Evolutionary conservation across 2,797 vertebrate genomes (phyloP).

Genomic region (Myripristis jacobus): DNA sequence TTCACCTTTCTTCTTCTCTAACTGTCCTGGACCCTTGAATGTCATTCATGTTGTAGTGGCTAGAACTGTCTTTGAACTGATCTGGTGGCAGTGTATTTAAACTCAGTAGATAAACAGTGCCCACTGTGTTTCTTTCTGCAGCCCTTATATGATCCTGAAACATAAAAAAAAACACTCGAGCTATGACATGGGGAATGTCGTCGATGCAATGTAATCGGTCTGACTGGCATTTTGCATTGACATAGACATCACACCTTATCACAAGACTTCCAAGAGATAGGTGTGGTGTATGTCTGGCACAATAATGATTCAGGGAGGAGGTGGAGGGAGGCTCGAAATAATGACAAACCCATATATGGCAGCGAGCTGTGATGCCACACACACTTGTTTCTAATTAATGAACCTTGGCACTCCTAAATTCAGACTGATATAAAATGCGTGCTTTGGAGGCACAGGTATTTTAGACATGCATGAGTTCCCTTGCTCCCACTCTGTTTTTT

Average conservation of each 20-base stretch:
- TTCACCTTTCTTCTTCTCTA: slow-evolving; percentile 86
- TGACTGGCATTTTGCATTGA: slow-evolving; percentile 48
- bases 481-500: slow-evolving; percentile 14
- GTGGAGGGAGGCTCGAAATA: slow-evolving; percentile 61
- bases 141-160: slow-evolving; percentile 16
- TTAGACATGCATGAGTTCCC: slow-evolving; percentile 84
- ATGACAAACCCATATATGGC: slow-evolving; percentile 58
- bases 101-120: slow-evolving; percentile 14
- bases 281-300: slow-evolving; percentile 32
- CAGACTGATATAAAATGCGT: slow-evolving; percentile 77
- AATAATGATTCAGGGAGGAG: slow-evolving; percentile 38
- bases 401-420: slow-evolving; percentile 65
- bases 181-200: slow-evolving; percentile 14
- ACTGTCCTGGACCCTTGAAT: slow-evolving; percentile 38
- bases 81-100: background rate
- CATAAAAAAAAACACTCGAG: slow-evolving; percentile 25
- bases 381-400: slow-evolving; percentile 75
- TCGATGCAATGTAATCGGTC: slow-evolving; percentile 18
- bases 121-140: slow-evolving; percentile 43
- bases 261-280: slow-evolving; percentile 10
- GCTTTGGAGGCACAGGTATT: slow-evolving; percentile 77
- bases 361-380: slow-evolving; percentile 76
- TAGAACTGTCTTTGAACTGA: slow-evolving; percentile 17
- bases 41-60: slow-evolving; percentile 25
- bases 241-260: slow-evolving; percentile 20